Conservation (phyloP, 2,888 invertebrate genomes). For the Teleiodes luculella region DNA sequence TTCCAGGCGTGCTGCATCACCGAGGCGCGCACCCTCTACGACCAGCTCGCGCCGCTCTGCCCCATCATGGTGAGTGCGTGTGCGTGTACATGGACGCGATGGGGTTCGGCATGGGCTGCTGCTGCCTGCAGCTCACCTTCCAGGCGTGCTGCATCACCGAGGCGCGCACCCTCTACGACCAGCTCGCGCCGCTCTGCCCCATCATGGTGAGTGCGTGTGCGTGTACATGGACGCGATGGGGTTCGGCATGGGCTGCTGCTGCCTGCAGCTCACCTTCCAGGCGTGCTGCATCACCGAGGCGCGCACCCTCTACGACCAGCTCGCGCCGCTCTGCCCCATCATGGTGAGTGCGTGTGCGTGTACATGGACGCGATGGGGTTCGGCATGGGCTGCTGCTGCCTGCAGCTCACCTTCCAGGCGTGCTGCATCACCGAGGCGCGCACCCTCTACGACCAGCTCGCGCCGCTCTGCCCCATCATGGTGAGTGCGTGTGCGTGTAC, state of each 20-base stretch:
- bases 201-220: slow-evolving; percentile 93
- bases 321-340: slow-evolving; percentile 97
- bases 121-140: too few relatives aligned
- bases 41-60: too few relatives aligned
- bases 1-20: too few relatives aligned
- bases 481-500: slow-evolving; percentile 91
- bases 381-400: slow-evolving; percentile 99
- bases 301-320: slow-evolving; percentile 96
- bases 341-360: slow-evolving; percentile 92
- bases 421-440: slow-evolving; percentile 97
- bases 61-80: too few relatives aligned
- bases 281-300: slow-evolving; percentile 98
- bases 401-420: slow-evolving; percentile 97
- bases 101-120: too few relatives aligned
- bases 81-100: too few relatives aligned
- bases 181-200: too few relatives aligned
- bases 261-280: slow-evolving; percentile 96
- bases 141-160: too few relatives aligned
- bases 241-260: slow-evolving; percentile 99
- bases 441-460: slow-evolving; percentile 97
- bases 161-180: too few relatives aligned
- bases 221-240: slow-evolving; percentile 99
- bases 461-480: slow-evolving; percentile 98
- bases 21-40: too few relatives aligned
- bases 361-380: slow-evolving; percentile 99